Evolutionary conservation across 2,888 invertebrate species (phyloP), one percentile per base, ranked within the genome.

Genomic region (Xanthia togata): DNA sequence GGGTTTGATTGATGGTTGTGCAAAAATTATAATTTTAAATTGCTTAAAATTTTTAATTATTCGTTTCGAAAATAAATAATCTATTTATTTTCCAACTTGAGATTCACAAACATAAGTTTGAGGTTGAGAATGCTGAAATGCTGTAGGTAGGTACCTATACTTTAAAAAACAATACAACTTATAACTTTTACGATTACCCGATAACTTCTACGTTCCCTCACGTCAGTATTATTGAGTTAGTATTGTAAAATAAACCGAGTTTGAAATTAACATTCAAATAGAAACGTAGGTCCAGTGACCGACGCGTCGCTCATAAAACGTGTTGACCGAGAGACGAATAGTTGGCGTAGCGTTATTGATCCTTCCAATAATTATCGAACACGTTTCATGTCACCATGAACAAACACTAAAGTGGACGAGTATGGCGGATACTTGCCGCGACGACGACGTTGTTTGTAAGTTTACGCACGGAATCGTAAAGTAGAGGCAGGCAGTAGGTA

Each of bases 361-460:
- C 96, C 96, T 96, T 96, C 96, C 94, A 96, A 96, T 96, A 96
- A 96, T 96, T 96, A 96, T 96, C 95, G 96, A 94, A 94, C 96
- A 96, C 95, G 96, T 96, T 96, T 95, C 95, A 93, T 96, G 96
- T 96, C 95, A 95, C 95, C 94, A 95, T 94, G 95, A 94, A 95
- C 94, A 95, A 96, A 96, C 91, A 96, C 92, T 92, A 94, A 94
- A 93, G 94, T 94, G 92, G 93, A 93, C 92, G 92, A 93, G 93
- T 92, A 90, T 94, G 93, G 93, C 93, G 93, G 94, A 94, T 93
- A 94, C 92, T 89, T 90, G 90, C 89, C 87, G 90, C 87, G 91
- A 87, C 87, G 87, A 89, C 87, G 91, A 87, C 88, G 88, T 91
- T 94, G 94, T 95, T 95, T 96, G 94, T 93, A 91, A 93, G 94